These are phyloP conservation scores for Pseudoatta argentina DNA, from an alignment of 1,140 invertebrate genomes.

Conservation along the genomic window DNA sequence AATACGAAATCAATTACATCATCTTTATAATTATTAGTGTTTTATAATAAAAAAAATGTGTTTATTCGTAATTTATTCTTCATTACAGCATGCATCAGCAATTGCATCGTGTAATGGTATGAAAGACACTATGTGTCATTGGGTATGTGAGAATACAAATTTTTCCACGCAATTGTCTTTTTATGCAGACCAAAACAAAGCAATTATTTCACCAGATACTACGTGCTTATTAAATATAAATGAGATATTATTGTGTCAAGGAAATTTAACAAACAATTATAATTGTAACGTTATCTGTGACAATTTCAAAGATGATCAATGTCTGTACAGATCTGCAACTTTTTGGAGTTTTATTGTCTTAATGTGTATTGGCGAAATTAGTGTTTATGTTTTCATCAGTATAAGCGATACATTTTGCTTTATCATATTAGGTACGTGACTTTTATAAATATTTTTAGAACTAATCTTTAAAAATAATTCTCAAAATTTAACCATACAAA, in stretches of 20 bases:
- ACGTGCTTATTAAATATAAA: conserved; percentile 70
- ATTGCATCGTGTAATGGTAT: conserved; percentile 39
- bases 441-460: conserved; percentile 2
- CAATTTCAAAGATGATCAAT: conserved; percentile 68
- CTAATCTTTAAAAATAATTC: not conserved
- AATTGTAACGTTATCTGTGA: conserved; percentile 61
- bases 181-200: conserved; percentile 22
- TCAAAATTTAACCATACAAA: not conserved
- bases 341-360: conserved; percentile 74
- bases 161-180: conserved; percentile 68
- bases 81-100: conserved; percentile 52
- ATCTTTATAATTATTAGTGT: not conserved
- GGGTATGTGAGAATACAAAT: conserved; percentile 69
- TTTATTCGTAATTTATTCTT: conserved; percentile 34
- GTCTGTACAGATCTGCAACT: conserved; percentile 87
- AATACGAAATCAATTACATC: not conserved
- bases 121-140: conserved; percentile 68
- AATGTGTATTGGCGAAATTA: conserved; percentile 90
- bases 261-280: conserved; percentile 6
- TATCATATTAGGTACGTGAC: conserved; percentile 81
- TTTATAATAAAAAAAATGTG: not conserved
- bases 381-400: conserved; percentile 92
- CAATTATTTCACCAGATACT: conserved; percentile 75
- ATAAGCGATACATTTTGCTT: conserved; percentile 93
- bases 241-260: conserved; percentile 42